phyloP scores from a whole-genome alignment of 2,888 invertebrate species.

The Dimorphilus gyrociliatus region DNA sequence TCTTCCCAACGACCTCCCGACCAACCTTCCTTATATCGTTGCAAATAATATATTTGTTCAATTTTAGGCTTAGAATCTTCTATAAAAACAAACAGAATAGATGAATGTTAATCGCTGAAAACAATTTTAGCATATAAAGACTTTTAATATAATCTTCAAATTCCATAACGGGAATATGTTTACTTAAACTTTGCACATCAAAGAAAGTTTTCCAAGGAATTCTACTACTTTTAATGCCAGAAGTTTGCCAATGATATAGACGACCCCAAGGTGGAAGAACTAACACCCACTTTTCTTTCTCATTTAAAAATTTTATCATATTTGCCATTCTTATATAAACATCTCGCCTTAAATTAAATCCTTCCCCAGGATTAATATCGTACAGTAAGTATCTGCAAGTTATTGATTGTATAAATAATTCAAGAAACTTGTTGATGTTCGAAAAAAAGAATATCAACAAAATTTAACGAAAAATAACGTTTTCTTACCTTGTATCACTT shows the following conservation, averaged over 20 bases:
- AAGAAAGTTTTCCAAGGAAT: conserved; percentile 72
- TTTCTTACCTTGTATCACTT: no score
- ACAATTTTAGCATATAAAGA: no score
- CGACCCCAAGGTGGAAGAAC: conserved; percentile 83
- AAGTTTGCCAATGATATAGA: conserved; percentile 66
- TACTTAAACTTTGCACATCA: conserved; percentile 56
- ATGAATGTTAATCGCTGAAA: conserved; percentile 1
- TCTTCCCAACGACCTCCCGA: conserved; percentile 62
- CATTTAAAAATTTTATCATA: conserved; percentile 52
- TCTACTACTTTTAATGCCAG: conserved; percentile 41
- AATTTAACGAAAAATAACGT: no score
- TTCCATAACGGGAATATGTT: conserved; percentile 70
- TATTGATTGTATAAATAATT: no score
- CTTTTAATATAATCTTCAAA: conserved; percentile 59
- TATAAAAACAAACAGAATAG: conserved; percentile 20
- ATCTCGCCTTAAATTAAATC: conserved; percentile 87
- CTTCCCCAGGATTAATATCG: conserved; percentile 85
- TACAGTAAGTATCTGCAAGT: conserved; percentile 74
- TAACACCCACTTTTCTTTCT: conserved; percentile 38
- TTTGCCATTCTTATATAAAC: conserved; percentile 84
- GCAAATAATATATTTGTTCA: conserved; percentile 61
- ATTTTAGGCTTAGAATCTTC: conserved; percentile 45
- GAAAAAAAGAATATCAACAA: no score
- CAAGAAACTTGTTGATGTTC: no score
- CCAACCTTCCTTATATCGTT: conserved; percentile 71